A percentile compares a stretch with the other conserved stretches of the same genome.
Evolutionary conservation across 2,888 invertebrate genomes (phyloP).

Genomic region (Eupithecia exiguata): DNA sequence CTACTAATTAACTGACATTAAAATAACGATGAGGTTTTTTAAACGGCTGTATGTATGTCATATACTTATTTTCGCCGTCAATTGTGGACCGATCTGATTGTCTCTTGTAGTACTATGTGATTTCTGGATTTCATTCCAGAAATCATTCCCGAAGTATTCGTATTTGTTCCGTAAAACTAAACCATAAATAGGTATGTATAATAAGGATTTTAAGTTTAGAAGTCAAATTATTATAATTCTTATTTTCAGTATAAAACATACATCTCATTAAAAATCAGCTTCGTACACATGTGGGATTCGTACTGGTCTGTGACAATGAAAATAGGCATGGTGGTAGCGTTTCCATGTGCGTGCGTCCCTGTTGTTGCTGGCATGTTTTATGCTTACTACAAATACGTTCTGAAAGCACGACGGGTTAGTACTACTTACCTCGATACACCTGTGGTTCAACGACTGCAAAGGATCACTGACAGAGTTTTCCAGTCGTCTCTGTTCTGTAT

Average conservation of each 20-base stretch:
- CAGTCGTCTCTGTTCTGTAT: not conserved
- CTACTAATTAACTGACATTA: not conserved
- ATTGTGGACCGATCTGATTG: too few relatives aligned
- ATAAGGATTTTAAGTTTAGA: too few relatives aligned
- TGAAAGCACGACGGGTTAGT: constrained; percentile 38
- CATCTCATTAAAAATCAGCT: not conserved
- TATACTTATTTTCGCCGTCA: too few relatives aligned
- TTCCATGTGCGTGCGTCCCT: not conserved
- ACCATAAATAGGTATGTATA: too few relatives aligned
- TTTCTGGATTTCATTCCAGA: too few relatives aligned
- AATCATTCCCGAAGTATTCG: too few relatives aligned
- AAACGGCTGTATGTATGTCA: too few relatives aligned
- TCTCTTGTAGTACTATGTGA: too few relatives aligned
- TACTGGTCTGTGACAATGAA: not conserved
- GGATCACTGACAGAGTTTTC: not conserved
- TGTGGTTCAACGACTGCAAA: not conserved
- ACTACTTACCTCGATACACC: not conserved
- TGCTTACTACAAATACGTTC: constrained; percentile 33
- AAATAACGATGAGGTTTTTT: too few relatives aligned
- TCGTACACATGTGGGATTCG: not conserved
- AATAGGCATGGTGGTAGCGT: not conserved
- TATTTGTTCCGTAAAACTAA: too few relatives aligned
- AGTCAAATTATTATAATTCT: not conserved
- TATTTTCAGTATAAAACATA: not conserved
- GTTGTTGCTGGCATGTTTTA: constrained; percentile 24